phyloP scores from a whole-genome alignment of 1,140 invertebrate genomes.

The Trachelipus rathkii region DNA sequence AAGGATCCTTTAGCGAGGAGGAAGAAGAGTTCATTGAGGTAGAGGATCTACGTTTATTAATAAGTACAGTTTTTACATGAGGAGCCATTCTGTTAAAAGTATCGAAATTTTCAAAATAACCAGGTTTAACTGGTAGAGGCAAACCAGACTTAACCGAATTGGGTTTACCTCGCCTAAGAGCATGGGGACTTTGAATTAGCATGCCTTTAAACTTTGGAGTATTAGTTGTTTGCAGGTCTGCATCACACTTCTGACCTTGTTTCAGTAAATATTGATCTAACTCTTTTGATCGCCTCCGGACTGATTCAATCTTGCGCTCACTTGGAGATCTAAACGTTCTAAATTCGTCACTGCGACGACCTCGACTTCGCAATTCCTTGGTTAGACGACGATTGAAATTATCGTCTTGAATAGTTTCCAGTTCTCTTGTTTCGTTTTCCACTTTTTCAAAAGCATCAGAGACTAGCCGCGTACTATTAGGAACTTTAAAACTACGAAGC shows the following conservation, averaged over 20 bases:
- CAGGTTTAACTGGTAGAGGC: constrained; percentile 32
- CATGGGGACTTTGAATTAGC: constrained; percentile 33
- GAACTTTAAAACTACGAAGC: constrained; percentile 21
- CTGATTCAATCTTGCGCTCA: constrained; percentile 69
- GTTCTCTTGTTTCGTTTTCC: constrained; percentile 37
- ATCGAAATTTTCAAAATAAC: not conserved
- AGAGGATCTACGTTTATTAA: not conserved
- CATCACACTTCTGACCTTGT: constrained; percentile 25
- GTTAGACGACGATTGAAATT: constrained; percentile 65
- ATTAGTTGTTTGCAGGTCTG: constrained; percentile 9
- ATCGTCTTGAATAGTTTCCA: constrained; percentile 55
- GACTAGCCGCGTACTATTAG: constrained; percentile 17
- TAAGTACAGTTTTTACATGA: not conserved
- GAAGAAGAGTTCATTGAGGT: not conserved
- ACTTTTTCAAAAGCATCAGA: constrained; percentile 43
- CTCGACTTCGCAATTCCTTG: constrained; percentile 66
- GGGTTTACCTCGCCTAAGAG: constrained; percentile 37
- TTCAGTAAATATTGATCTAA: constrained; percentile 34
- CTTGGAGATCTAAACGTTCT: constrained; percentile 72
- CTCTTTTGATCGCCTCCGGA: constrained; percentile 64
- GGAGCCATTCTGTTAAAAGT: not conserved
- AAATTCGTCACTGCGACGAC: constrained; percentile 57
- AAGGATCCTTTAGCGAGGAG: not conserved
- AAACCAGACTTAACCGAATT: constrained; percentile 43
- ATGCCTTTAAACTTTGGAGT: constrained; percentile 39